Base-by-base conservation (phyloP, 2,797 vertebrate genomes). In the Alcedo quadribrachys region DNA sequence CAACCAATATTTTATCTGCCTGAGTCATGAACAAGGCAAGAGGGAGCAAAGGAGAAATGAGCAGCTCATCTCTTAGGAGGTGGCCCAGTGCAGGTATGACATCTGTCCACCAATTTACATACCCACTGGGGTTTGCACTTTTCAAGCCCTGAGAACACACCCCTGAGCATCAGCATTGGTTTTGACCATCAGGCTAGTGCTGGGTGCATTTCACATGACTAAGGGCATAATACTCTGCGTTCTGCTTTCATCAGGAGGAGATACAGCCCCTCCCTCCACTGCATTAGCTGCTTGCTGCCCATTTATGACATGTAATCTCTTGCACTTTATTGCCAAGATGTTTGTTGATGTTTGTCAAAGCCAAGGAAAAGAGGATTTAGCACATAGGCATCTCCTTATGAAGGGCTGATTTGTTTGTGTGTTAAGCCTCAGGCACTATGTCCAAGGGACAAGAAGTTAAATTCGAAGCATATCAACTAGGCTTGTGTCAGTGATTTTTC, bases 281-380 rank as follows among this genome's bases (percentile, higher is more conserved):
- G 74, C 81, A 24, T 69, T 5, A 55, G 66, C 45, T 73, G 33
- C 75, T 75, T 80, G 63, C 81, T 58, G 12, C 89, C 91, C 79
- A 78, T 93, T 17, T 54, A 91, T 5, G 86, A 93, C 94, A 79
- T 95, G 91, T 95, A 83, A 95, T 90, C 84, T 93, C 95, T 92
- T 96, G 95, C 79, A 74, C 60, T 90, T 87, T 71, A 63, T 86
- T 93, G 87, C 93, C 82, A 93, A 94, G 84, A 51, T 88, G 80
- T 95, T 96, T 95, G 76, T 30, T 95, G 94, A 85, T 85, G 94
- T 73, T 87, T 94, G 91, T 87, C 83, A 81, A 93, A 92, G 94
- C 85, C 90, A 90, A 87, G 94, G 89, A 94, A 91, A 90, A 90
- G 91, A 28, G 79, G 90, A 93, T 96, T 95, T 93, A 93, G 43